A percentile compares a stretch with the other conserved stretches of the same genome.
Evolutionary conservation across 2,797 vertebrate genomes (phyloP).

Genomic region (Trematomus bernacchii): DNA sequence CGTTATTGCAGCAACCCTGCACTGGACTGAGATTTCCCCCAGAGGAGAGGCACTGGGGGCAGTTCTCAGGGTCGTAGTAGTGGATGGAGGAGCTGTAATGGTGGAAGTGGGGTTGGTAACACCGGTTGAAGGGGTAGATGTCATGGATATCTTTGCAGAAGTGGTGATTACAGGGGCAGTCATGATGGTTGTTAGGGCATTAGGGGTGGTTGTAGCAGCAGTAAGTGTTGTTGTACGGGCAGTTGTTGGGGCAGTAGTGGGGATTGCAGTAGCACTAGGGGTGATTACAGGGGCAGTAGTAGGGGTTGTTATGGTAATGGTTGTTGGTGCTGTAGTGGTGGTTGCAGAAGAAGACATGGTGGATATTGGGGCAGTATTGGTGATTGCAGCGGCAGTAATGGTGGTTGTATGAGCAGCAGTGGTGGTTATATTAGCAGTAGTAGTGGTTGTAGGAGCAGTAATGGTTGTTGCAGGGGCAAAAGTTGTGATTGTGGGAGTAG

Average conservation of each 20-base stretch:
- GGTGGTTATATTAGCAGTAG: neutral
- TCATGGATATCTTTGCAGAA: neutral
- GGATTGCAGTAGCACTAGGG: neutral
- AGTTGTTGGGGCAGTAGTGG: neutral
- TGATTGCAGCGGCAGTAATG: neutral
- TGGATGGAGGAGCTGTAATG: neutral
- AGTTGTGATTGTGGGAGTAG: neutral
- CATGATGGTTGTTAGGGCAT: neutral
- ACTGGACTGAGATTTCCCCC: constrained; percentile 79
- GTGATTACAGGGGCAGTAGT: neutral
- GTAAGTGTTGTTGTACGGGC: neutral
- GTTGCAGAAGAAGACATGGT: neutral
- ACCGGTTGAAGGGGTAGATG: neutral
- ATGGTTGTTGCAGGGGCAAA: neutral
- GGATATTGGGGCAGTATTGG: neutral
- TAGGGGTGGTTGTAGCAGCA: neutral
- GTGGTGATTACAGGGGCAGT: neutral
- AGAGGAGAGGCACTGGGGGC: neutral
- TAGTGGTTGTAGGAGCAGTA: neutral
- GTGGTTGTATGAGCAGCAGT: neutral
- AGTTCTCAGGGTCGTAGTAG: neutral
- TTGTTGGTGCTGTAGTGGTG: neutral
- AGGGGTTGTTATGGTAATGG: neutral
- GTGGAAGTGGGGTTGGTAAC: neutral
- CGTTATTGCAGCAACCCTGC: constrained; percentile 79